Evolutionary conservation across 2,888 invertebrate genomes (phyloP), one percentile per base, ranked within the genome.

Genomic region (Trilocha varians): DNA sequence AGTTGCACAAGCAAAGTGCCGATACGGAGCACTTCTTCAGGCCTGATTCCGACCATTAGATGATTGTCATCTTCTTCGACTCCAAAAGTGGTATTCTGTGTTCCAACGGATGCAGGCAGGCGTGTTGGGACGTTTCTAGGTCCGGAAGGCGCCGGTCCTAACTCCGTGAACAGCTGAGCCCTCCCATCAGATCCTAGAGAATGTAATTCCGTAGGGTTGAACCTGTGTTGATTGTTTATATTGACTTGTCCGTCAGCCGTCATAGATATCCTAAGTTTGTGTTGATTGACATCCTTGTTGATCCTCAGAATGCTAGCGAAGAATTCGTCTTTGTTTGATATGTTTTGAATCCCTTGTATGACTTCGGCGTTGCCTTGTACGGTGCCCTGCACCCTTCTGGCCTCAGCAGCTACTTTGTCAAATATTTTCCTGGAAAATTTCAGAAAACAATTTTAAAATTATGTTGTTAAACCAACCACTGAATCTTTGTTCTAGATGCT

Each of bases 381-480:
- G 5, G 77, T 54, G 16, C 88, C 87, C 51, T 86, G 78, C 1
- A 78, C 59, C 32, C 86, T 62, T 13, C 88, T 69, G 0, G 88
- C 86, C 56, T 88, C 88, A 1, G 87, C 88, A 55, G 85, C 72
- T 52, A 89, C 59, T 64, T 88, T 88, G 55, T 87, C 87, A 54
- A 88, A 89, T 40, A 87, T 87, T 84, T 85, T 88, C 49, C 89
- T 88, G 69, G 4, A 69, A 34, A 36, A 25, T 16, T 34, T 6
- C 6, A 13, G 14, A 2, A 34, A 34, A n/a, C 13, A n/a, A n/a
- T n/a, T n/a, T n/a, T n/a, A n/a, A n/a, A n/a, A n/a, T n/a, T n/a
- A n/a, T n/a, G n/a, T n/a, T n/a, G n/a, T n/a, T n/a, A n/a, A n/a
- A n/a, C n/a, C n/a, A n/a, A n/a, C n/a, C n/a, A n/a, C n/a, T n/a